phyloP scores from a whole-genome alignment of 2,113 vertebrate genomes.

The Mesocricetus auratus region DNA sequence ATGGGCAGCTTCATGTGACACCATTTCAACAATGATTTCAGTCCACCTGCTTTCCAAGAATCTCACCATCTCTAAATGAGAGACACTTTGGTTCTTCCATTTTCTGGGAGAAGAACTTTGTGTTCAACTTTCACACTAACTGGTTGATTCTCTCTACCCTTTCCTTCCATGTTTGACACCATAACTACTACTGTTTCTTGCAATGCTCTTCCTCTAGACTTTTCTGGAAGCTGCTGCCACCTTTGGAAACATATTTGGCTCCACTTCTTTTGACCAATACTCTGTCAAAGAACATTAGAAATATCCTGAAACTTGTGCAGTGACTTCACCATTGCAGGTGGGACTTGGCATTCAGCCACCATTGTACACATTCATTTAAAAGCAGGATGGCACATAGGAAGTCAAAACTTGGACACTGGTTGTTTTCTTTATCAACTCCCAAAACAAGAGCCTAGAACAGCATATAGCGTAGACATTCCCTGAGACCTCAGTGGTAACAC shows the following conservation, averaged over 20 bases:
- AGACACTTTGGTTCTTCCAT: no score
- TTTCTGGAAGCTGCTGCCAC: slow-evolving; percentile 97
- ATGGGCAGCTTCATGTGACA: no score
- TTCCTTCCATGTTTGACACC: slow-evolving; percentile 88
- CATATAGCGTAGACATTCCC: neutral
- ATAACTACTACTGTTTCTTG: slow-evolving; percentile 95
- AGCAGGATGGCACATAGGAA: neutral
- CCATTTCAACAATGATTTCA: neutral
- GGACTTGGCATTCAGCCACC: neutral
- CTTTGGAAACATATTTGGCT: slow-evolving; percentile 94
- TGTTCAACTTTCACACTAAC: neutral
- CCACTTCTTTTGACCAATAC: slow-evolving; percentile 95
- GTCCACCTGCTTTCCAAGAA: neutral
- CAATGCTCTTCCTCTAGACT: slow-evolving; percentile 94
- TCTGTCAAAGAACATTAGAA: slow-evolving; percentile 96
- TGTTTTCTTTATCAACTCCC: neutral
- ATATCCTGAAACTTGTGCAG: slow-evolving; percentile 93
- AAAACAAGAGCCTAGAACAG: neutral
- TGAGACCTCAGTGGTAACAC: neutral
- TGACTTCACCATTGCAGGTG: rapidly evolving
- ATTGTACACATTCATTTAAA: neutral
- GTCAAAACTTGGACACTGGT: neutral
- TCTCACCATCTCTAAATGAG: neutral
- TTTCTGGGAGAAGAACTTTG: no score
- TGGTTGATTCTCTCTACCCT: slow-evolving; percentile 79